These are phyloP conservation scores for Betta splendens DNA, from an alignment of 2,797 vertebrate species.

Conservation along the genomic window DNA sequence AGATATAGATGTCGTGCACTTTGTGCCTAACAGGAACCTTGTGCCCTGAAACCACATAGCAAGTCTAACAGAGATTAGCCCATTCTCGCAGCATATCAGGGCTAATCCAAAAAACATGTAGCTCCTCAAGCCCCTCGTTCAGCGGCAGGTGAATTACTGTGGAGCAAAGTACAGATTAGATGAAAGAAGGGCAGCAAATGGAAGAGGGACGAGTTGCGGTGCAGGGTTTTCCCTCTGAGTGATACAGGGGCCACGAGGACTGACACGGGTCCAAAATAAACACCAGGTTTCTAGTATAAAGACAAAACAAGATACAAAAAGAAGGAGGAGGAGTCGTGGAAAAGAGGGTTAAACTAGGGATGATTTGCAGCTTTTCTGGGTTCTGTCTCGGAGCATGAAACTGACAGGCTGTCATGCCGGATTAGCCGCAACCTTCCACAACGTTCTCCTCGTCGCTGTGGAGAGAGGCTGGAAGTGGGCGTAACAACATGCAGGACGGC, in stretches of 20 bases:
- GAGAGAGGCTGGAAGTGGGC: slow-evolving; percentile 49
- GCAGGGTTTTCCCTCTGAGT: slow-evolving; percentile 52
- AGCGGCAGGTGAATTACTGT: slow-evolving; percentile 70
- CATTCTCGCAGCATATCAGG: slow-evolving; percentile 61
- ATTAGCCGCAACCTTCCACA: slow-evolving; percentile 69
- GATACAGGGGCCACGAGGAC: slow-evolving; percentile 52
- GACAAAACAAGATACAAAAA: slow-evolving; percentile 53
- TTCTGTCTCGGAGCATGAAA: slow-evolving; percentile 71
- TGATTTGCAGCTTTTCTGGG: slow-evolving; percentile 73
- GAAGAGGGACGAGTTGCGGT: slow-evolving; percentile 37
- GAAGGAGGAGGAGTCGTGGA: slow-evolving; percentile 10
- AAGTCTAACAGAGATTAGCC: slow-evolving; percentile 69
- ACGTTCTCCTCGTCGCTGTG: slow-evolving; percentile 69
- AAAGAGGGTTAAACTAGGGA: slow-evolving; percentile 55
- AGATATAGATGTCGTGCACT: slow-evolving; percentile 15
- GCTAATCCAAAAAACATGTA: slow-evolving; percentile 64
- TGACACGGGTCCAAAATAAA: slow-evolving; percentile 73
- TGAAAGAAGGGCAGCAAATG: slow-evolving; percentile 41
- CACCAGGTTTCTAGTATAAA: slow-evolving; percentile 61
- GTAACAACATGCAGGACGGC: slow-evolving; percentile 41
- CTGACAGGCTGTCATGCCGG: slow-evolving; percentile 75
- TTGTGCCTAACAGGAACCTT: slow-evolving; percentile 17
- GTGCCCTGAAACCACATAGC: slow-evolving; percentile 46
- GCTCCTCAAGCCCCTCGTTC: slow-evolving; percentile 55
- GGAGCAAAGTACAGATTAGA: slow-evolving; percentile 30